Evolutionary conservation across 2,113 vertebrate genomes (phyloP).

Genomic region (Cheilinus undulatus): DNA sequence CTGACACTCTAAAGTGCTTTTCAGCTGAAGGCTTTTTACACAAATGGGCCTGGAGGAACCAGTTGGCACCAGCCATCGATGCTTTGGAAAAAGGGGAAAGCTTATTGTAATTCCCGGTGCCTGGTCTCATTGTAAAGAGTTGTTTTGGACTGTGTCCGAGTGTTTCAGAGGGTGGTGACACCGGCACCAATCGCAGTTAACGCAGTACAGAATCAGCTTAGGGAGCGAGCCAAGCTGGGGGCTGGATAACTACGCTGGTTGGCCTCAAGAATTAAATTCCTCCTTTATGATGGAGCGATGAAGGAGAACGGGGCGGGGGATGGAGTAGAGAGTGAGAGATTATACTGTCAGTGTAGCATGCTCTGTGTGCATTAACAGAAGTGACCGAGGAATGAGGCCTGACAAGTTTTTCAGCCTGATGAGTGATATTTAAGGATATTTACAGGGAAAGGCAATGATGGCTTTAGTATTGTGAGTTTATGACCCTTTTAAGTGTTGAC

Average conservation of each 20-base stretch:
- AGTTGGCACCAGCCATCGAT: slow-evolving; percentile 48
- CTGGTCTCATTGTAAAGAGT: slow-evolving; percentile 30
- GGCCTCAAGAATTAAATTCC: slow-evolving; percentile 45
- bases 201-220: slow-evolving; percentile 31
- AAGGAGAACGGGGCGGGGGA: slow-evolving; percentile 6
- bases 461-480: slow-evolving; percentile 60
- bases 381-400: slow-evolving; percentile 1
- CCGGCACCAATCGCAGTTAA: slow-evolving; percentile 35
- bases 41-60: slow-evolving; percentile 13
- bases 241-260: slow-evolving; percentile 2
- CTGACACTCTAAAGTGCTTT: slow-evolving; percentile 41
- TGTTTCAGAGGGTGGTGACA: slow-evolving; percentile 41
- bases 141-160: slow-evolving; percentile 32
- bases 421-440: slow-evolving; percentile 57
- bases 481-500: slow-evolving; percentile 60
- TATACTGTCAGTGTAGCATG: slow-evolving; percentile 5
- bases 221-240: slow-evolving; percentile 19
- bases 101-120: slow-evolving; percentile 45
- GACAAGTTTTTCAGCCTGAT: slow-evolving; percentile 25
- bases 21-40: slow-evolving; percentile 22
- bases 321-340: slow-evolving; percentile 19
- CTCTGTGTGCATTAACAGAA: not conserved
- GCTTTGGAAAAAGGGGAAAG: slow-evolving; percentile 34
- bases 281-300: slow-evolving; percentile 49
- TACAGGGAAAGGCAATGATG: slow-evolving; percentile 54